Evolutionary conservation across 1,140 invertebrate genomes (phyloP), one percentile per base, ranked within the genome.

Genomic region (Calycopis cecrops): DNA sequence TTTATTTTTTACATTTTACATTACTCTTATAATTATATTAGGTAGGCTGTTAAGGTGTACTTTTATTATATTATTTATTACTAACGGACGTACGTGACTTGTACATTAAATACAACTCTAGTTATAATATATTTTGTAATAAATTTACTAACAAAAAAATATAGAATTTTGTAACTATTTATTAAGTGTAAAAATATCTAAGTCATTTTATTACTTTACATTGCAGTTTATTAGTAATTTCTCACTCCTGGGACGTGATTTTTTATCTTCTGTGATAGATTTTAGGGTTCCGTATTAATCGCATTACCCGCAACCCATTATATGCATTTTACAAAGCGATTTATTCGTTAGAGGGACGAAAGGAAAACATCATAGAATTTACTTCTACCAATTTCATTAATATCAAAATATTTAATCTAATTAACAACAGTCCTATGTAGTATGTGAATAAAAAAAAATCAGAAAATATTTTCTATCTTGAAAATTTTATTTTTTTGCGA

Each of bases 171-270:
- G n/a, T 40, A 14, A 12, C 9, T 38, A 38, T 11, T 40, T 28
- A 11, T 40, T 14, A 40, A 14, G 0, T 12, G 3, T 40, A 40
- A 38, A 38, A n/a, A 12, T 11, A n/a, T n/a, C 21, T 28, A 28
- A 28, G 2, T 3, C 21, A 6, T 28, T 28, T 28, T 3, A n/a
- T n/a, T n/a, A 28, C 21, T 28, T 12, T 14, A 40, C 14, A 14
- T 40, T 12, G 14, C 38, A 1, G 12, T 40, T 40, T 40, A 1
- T 40, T 40, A n/a, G n/a, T 8, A 12, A 40, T 59, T 59, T 69
- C 67, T 69, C 63, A 69, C 67, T 69, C 61, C 50, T 59, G 52
- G 63, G 60, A 68, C 63, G 62, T 55, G 40, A 64, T 60, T 56
- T 58, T 28, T 28, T 28, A 28, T 28, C 21, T 28, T 3, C 21